phyloP scores from a whole-genome alignment of 2,113 vertebrate genomes.

The Ellobius talpinus region DNA sequence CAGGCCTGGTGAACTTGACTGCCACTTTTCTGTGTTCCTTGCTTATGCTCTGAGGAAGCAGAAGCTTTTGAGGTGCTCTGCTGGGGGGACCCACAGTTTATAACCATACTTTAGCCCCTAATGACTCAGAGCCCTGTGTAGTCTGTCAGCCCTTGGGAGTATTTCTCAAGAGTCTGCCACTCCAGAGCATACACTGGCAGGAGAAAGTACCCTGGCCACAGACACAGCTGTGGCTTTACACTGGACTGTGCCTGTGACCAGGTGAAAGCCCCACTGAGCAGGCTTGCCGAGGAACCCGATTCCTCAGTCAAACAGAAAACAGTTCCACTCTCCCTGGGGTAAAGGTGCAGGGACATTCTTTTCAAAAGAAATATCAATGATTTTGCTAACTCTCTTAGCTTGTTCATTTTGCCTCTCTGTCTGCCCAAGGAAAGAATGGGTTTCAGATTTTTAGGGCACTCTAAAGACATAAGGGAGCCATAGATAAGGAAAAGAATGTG shows the following conservation, averaged over 20 bases:
- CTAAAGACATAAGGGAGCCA: not conserved
- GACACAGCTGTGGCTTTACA: too few relatives aligned
- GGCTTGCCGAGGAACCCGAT: not conserved
- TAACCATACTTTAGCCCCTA: not conserved
- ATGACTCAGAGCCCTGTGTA: not conserved
- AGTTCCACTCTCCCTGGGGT: not conserved
- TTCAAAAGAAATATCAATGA: not conserved
- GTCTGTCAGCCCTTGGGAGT: not conserved
- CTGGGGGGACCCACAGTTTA: not conserved
- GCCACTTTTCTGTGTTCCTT: not conserved
- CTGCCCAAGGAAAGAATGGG: not conserved
- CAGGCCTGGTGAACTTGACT: not conserved
- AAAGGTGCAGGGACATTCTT: not conserved
- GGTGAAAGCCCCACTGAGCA: not conserved
- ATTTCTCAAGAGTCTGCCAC: not conserved
- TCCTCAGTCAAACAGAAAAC: not conserved
- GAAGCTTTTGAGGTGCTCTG: not conserved
- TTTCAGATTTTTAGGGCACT: not conserved
- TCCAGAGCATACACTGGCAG: not conserved
- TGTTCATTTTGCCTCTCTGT: not conserved
- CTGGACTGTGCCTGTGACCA: too few relatives aligned
- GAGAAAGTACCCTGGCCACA: not conserved
- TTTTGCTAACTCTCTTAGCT: not conserved
- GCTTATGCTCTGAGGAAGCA: not conserved
- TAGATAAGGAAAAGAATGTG: not conserved